Percentiles rank a stretch among this genome's conserved stretches.
These are phyloP conservation scores for Leptinotarsa lineolata DNA, from an alignment of 1,140 invertebrate species.

Conservation along the genomic window DNA sequence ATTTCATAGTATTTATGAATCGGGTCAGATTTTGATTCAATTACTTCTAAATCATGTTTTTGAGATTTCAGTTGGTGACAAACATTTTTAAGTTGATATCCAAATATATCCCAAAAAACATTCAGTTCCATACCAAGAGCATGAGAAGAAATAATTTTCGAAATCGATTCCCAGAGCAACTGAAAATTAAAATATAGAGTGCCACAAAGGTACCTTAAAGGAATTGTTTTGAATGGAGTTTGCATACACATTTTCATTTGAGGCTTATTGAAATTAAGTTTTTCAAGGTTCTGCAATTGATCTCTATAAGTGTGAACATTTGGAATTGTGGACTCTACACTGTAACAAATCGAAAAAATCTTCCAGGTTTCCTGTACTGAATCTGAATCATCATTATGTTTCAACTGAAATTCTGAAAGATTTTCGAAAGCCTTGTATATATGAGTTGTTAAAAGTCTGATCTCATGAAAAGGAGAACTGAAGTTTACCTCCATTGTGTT, in stretches of 20 bases:
- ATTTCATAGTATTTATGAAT: constrained; percentile 51
- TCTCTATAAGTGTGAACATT: constrained; percentile 78
- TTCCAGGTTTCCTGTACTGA: constrained; percentile 46
- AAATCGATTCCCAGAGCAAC: constrained; percentile 83
- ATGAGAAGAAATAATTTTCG: constrained; percentile 73
- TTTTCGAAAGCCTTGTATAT: constrained; percentile 73
- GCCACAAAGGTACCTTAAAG: constrained; percentile 79
- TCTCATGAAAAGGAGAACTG: constrained; percentile 67
- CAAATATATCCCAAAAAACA: constrained; percentile 80
- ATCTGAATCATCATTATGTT: constrained; percentile 43
- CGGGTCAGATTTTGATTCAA: constrained; percentile 40
- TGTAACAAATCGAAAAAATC: constrained; percentile 70
- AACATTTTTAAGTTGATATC: constrained; percentile 63
- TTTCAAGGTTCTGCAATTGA: constrained; percentile 73
- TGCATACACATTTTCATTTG: constrained; percentile 62
- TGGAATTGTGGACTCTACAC: constrained; percentile 69
- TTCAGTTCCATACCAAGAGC: constrained; percentile 66
- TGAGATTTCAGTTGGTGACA: constrained; percentile 50
- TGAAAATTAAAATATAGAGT: constrained; percentile 84
- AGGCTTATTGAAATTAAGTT: constrained; percentile 66
- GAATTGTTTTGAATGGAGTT: constrained; percentile 63
- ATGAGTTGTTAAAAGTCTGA: constrained; percentile 70
- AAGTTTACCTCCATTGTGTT: constrained; percentile 62
- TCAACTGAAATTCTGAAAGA: constrained; percentile 54
- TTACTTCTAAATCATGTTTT: constrained; percentile 24